phyloP scores from a whole-genome alignment of 2,888 invertebrate genomes.

The Elysia crispata region DNA sequence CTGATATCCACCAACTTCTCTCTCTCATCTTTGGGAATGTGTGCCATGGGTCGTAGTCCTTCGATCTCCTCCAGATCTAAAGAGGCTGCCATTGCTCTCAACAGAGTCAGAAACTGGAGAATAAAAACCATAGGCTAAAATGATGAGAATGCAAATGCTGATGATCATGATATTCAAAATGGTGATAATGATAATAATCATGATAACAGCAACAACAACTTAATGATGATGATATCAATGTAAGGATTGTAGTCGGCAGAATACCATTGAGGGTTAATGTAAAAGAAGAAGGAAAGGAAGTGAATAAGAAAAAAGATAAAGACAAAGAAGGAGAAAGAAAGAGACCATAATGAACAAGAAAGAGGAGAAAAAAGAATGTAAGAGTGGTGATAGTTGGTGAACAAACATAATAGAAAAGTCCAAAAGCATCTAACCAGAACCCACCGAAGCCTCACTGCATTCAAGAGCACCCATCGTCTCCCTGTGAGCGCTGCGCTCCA shows the following conservation, averaged over 20 bases:
- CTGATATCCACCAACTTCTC: slow-evolving; percentile 67
- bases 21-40: slow-evolving; percentile 75
- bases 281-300: too few species aligned
- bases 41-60: slow-evolving; percentile 74
- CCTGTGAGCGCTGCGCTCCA: slow-evolving; percentile 74
- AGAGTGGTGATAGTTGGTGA: too few species aligned
- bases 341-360: too few species aligned
- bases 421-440: slow-evolving; percentile 11
- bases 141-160: too few species aligned
- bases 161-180: not conserved
- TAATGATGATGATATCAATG: too few species aligned
- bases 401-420: too few species aligned
- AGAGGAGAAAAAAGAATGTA: too few species aligned
- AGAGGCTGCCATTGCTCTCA: slow-evolving; percentile 68
- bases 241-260: not conserved
- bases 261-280: too few species aligned
- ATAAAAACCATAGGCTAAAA: not conserved
- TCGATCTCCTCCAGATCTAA: slow-evolving; percentile 72
- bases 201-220: too few species aligned
- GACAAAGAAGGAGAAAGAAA: too few species aligned
- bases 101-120: slow-evolving; percentile 70
- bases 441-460: slow-evolving; percentile 73
- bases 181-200: too few species aligned
- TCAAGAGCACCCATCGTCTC: slow-evolving; percentile 76
- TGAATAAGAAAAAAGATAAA: too few species aligned